Conservation (phyloP, 2,888 invertebrate species). For the Isotomurus palustris region DNA sequence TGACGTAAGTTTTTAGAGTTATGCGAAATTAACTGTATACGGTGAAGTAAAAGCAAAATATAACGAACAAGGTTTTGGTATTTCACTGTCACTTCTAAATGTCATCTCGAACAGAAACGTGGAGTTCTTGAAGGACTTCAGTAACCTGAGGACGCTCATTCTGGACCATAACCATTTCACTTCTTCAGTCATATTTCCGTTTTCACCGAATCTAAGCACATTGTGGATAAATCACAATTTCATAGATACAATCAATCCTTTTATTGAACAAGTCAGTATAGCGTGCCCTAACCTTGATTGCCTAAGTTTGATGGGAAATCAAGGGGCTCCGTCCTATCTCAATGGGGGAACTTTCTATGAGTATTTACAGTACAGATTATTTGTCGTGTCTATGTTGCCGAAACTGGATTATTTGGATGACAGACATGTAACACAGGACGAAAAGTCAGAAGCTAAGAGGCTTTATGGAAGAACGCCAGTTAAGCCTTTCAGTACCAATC, state of each 20-base stretch:
- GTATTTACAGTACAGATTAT: slow-evolving; percentile 69
- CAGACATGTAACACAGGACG: slow-evolving; percentile 61
- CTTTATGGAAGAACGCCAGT: slow-evolving; percentile 54
- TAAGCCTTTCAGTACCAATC: background rate
- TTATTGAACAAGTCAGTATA: slow-evolving; percentile 64
- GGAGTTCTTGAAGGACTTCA: slow-evolving; percentile 67
- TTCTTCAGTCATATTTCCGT: slow-evolving; percentile 65
- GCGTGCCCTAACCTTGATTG: slow-evolving; percentile 69
- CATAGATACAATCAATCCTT: slow-evolving; percentile 62
- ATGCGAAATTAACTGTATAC: background rate
- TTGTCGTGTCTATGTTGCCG: slow-evolving; percentile 68
- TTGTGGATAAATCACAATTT: slow-evolving; percentile 65
- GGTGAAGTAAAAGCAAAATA: background rate
- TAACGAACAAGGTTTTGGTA: background rate
- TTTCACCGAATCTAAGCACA: slow-evolving; percentile 62
- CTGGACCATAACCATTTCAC: slow-evolving; percentile 74
- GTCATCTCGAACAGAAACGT: slow-evolving; percentile 69
- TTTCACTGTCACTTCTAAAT: background rate
- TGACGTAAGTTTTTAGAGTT: slow-evolving; percentile 56
- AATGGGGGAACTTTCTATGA: slow-evolving; percentile 72
- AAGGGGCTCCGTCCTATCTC: slow-evolving; percentile 70
- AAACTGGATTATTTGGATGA: slow-evolving; percentile 67
- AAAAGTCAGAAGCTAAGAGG: slow-evolving; percentile 60
- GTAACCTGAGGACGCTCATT: slow-evolving; percentile 68
- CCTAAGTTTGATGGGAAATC: slow-evolving; percentile 80